These are phyloP conservation scores for Ptyas mucosa DNA, from an alignment of 2,113 vertebrate species.

Conservation along the genomic window DNA sequence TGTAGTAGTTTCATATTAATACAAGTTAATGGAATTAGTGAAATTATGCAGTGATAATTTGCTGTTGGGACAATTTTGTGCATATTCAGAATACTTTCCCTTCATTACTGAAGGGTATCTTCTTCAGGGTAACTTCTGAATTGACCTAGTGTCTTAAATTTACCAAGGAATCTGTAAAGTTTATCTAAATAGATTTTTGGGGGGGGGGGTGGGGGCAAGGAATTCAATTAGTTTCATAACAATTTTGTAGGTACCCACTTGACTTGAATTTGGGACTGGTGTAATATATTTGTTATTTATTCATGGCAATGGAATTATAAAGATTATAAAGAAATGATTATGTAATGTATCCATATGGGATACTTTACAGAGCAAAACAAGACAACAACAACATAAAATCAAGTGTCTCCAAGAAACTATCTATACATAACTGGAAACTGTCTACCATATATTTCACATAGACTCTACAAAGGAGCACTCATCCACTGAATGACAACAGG, in stretches of 20 bases:
- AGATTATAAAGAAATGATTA: background rate
- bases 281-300: background rate
- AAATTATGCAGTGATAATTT: background rate
- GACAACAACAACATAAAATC: background rate
- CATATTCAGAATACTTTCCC: background rate
- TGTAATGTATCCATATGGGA: background rate
- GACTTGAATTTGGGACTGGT: background rate
- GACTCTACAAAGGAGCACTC: conserved; percentile 32
- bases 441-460: conserved; percentile 43
- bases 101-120: background rate
- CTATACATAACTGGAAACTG: conserved; percentile 25
- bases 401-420: background rate
- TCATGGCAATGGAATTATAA: background rate
- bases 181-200: background rate
- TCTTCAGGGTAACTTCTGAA: background rate
- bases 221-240: background rate
- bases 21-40: background rate
- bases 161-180: background rate
- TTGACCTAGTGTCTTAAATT: background rate
- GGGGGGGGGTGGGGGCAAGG: background rate
- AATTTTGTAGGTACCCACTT: background rate
- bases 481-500: conserved; percentile 41
- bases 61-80: background rate
- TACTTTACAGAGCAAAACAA: background rate
- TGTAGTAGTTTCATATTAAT: background rate